These are phyloP conservation scores for Chironomus tentans DNA, from an alignment of 2,888 invertebrate genomes.

Conservation along the genomic window DNA sequence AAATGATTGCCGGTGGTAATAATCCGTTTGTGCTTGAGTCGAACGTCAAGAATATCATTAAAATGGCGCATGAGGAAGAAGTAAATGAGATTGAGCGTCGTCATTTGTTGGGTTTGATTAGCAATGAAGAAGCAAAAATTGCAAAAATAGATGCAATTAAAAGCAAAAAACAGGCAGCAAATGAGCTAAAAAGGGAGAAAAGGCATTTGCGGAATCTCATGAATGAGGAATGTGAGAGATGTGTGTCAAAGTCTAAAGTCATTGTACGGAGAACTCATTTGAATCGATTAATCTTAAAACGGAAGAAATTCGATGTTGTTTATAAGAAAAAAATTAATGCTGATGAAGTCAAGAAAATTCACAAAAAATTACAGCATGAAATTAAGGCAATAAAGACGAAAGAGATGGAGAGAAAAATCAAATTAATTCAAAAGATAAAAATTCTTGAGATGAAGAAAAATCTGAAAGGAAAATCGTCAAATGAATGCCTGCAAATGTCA, in stretches of 20 bases:
- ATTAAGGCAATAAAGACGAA: neutral
- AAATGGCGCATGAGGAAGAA: neutral
- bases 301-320: neutral
- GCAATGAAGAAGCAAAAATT: neutral
- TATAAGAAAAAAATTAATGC: neutral
- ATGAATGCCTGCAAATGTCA: neutral
- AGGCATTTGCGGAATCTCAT: neutral
- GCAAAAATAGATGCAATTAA: neutral
- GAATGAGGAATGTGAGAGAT: neutral
- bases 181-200: neutral
- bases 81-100: neutral
- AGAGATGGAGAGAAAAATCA: neutral
- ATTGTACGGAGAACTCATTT: neutral
- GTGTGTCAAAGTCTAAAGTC: neutral
- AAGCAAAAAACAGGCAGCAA: neutral
- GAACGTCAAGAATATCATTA: neutral
- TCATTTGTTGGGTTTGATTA: neutral
- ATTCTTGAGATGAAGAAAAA: neutral
- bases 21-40: neutral
- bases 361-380: neutral
- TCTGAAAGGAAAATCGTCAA: neutral
- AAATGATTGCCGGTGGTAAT: neutral
- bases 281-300: neutral
- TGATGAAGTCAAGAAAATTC: neutral
- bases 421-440: neutral